phyloP scores from a whole-genome alignment of 2,797 vertebrate species.

The Lepilemur ruficaudatus region DNA sequence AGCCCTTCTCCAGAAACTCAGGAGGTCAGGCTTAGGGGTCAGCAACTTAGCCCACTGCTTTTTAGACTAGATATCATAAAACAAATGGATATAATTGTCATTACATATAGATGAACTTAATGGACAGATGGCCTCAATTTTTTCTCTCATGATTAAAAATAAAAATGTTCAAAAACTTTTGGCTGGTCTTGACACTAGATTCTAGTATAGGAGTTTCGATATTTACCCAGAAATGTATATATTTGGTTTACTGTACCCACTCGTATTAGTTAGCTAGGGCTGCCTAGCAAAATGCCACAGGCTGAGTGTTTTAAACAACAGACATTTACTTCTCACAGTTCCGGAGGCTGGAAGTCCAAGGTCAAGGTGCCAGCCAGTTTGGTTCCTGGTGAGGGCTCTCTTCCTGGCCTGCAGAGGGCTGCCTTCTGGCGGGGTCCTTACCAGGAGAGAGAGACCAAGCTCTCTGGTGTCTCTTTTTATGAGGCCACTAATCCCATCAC shows the following conservation, averaged over 20 bases:
- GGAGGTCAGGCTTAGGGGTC: neutral
- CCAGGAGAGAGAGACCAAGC: neutral
- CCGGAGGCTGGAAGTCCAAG: neutral
- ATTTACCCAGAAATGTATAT: neutral
- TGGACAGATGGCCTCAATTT: neutral
- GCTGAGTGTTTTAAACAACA: neutral
- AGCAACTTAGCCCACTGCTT: neutral
- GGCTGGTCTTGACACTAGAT: neutral
- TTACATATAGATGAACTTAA: neutral
- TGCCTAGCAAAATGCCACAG: neutral
- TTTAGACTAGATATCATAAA: neutral
- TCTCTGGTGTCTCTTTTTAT: neutral
- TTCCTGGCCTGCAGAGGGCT: neutral
- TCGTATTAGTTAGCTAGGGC: neutral
- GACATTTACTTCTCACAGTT: neutral
- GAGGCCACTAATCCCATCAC: neutral
- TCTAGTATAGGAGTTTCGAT: neutral
- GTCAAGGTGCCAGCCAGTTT: neutral
- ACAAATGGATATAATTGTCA: neutral
- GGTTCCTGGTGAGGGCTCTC: neutral
- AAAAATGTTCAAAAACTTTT: neutral
- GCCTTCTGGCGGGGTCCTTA: neutral
- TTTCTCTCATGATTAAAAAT: neutral
- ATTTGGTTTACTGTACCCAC: fast-evolving
- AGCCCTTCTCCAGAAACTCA: neutral